phyloP scores from a whole-genome alignment of 2,797 vertebrate species.

The Spheniscus humboldti region DNA sequence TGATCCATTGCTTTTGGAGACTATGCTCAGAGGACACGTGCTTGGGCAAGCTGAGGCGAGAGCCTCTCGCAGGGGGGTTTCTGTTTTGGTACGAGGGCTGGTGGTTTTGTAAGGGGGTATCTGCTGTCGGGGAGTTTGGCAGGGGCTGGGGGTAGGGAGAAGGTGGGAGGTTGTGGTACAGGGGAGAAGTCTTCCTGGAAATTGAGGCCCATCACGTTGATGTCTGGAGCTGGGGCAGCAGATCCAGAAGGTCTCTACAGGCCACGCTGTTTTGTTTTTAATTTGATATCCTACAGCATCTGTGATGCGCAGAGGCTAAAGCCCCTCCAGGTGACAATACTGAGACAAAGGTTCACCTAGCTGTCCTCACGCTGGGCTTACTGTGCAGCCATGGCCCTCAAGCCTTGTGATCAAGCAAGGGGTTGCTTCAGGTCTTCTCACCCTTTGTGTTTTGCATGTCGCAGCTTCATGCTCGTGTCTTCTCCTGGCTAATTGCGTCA shows the following conservation, averaged over 20 bases:
- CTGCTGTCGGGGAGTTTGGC: background rate
- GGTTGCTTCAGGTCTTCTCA: background rate
- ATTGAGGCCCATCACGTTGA: accelerated
- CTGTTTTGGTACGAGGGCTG: background rate
- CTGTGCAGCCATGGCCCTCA: background rate
- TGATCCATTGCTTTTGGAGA: background rate
- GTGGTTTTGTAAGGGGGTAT: background rate
- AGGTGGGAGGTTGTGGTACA: background rate
- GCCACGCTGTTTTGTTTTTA: background rate
- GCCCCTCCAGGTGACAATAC: background rate
- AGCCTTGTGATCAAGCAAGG: accelerated
- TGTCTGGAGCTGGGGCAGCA: background rate
- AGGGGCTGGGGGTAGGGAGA: background rate
- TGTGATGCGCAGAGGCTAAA: background rate
- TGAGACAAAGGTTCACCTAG: background rate
- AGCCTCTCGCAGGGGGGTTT: accelerated
- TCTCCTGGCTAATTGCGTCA: background rate
- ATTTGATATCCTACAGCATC: background rate
- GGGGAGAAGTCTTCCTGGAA: background rate
- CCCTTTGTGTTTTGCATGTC: background rate
- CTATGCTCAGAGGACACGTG: accelerated
- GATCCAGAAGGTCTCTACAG: background rate
- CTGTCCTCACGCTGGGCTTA: background rate
- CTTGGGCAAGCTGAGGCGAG: background rate
- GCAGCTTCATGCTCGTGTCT: accelerated